phyloP scores from a whole-genome alignment of 2,113 vertebrate genomes.

The Albula glossodonta region DNA sequence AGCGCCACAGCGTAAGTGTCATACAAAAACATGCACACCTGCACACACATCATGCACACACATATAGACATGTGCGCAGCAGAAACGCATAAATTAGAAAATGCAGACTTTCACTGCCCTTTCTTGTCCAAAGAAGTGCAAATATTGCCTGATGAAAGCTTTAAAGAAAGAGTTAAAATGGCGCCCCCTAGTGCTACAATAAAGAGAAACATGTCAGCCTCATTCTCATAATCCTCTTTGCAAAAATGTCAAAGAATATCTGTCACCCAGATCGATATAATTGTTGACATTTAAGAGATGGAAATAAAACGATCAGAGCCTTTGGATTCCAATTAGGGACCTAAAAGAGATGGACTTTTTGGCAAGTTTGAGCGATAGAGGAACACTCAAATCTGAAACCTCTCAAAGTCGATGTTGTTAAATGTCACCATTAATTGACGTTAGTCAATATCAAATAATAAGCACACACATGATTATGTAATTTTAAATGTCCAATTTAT shows the following conservation, averaged over 20 bases:
- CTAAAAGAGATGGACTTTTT: no score
- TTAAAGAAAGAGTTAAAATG: background rate
- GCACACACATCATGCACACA: background rate
- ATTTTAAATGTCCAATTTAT: no score
- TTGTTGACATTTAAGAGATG: no score
- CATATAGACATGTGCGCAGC: no score
- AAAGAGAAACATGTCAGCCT: background rate
- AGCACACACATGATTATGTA: no score
- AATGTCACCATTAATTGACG: background rate
- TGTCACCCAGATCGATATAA: no score
- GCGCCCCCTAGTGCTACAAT: background rate
- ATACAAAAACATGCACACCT: background rate
- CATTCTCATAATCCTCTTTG: background rate
- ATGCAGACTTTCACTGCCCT: background rate
- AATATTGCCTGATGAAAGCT: background rate
- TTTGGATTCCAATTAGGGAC: no score
- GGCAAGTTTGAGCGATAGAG: background rate
- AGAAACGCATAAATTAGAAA: no score
- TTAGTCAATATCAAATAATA: background rate
- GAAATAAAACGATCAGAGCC: no score
- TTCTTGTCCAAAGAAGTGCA: background rate
- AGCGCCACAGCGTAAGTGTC: conserved; percentile 77
- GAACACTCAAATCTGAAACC: background rate
- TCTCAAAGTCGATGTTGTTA: background rate
- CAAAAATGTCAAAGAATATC: background rate